Evolutionary conservation across 2,113 vertebrate species (phyloP).

Genomic region (Sitta europaea): DNA sequence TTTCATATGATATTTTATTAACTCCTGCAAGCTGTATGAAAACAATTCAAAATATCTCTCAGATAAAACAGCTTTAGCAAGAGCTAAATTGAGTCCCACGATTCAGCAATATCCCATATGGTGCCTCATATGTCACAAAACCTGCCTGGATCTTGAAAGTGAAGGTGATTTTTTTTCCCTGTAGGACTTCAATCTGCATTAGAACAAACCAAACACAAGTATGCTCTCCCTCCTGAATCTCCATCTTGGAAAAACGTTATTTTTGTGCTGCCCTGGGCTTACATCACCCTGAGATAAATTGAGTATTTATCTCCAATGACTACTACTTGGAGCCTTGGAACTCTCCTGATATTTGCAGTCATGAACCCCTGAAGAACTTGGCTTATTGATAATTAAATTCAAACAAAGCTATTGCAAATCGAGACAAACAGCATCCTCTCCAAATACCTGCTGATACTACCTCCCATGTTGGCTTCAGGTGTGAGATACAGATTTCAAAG

Average conservation of each 20-base stretch:
- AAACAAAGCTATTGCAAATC: conserved; percentile 8
- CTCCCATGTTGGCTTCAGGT: background rate
- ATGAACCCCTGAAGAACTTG: background rate
- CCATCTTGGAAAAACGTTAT: background rate
- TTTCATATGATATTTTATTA: conserved; percentile 59
- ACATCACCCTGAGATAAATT: background rate
- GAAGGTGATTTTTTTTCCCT: background rate
- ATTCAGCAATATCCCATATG: conserved; percentile 29
- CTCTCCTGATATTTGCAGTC: conserved; percentile 17
- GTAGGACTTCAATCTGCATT: background rate
- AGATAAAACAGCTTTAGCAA: conserved; percentile 42
- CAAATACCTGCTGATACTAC: conserved; percentile 33
- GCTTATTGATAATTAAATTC: conserved; percentile 40
- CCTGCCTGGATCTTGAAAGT: conserved; percentile 11
- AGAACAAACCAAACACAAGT: background rate
- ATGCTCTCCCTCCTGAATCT: background rate
- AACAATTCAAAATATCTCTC: conserved; percentile 53
- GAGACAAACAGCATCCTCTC: conserved; percentile 33
- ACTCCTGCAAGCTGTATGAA: conserved; percentile 39
- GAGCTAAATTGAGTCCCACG: background rate
- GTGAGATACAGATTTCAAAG: background rate
- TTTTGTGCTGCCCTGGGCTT: background rate
- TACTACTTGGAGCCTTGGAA: background rate
- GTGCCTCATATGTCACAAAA: conserved; percentile 32
- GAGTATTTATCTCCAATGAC: background rate